Evolutionary conservation across 2,113 vertebrate species (phyloP).

Genomic region (Neofelis nebulosa): DNA sequence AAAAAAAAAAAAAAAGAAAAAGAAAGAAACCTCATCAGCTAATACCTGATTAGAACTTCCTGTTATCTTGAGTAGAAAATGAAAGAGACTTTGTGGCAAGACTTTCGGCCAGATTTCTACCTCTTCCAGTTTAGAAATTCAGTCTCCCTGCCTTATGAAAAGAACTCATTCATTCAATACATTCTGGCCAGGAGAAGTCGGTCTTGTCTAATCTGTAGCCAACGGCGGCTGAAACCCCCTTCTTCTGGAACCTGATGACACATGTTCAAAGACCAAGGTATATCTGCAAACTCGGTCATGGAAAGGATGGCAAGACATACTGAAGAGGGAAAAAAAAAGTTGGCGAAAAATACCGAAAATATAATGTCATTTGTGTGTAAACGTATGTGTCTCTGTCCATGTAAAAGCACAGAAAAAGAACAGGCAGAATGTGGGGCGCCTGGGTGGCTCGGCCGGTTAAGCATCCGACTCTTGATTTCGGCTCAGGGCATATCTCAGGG

Average conservation of each 20-base stretch:
- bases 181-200: neutral
- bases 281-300: neutral
- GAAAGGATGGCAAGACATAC: neutral
- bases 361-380: neutral
- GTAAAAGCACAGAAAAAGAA: neutral
- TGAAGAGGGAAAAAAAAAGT: neutral
- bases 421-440: too few relatives aligned
- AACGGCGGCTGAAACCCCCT: neutral
- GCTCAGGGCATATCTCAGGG: too few relatives aligned
- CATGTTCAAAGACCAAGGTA: neutral
- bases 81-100: neutral
- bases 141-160: neutral
- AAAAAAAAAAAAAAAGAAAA: neutral
- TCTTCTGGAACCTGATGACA: neutral
- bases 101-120: neutral
- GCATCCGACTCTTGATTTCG: too few relatives aligned
- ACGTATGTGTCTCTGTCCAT: neutral
- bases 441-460: too few relatives aligned
- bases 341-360: neutral
- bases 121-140: neutral
- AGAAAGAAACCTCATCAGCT: neutral
- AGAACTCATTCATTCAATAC: neutral
- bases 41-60: neutral
- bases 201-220: neutral
- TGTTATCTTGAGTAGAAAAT: neutral